These are phyloP conservation scores for Heliopora coerulea DNA, from an alignment of 92 coral and sea anemone genomes.

Conservation along the genomic window DNA sequence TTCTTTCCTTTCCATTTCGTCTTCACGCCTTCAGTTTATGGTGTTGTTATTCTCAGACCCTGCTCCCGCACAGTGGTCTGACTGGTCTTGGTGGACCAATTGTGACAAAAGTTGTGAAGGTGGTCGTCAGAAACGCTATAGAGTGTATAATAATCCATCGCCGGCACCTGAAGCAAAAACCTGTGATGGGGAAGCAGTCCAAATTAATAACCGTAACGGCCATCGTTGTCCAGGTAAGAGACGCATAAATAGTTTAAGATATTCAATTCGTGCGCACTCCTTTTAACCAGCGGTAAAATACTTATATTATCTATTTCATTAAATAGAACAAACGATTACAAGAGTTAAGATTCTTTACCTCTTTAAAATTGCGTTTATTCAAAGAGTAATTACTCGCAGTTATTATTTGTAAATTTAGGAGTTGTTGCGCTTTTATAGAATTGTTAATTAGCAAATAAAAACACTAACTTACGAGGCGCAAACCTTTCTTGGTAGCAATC, in stretches of 20 bases:
- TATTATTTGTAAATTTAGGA: too few species aligned
- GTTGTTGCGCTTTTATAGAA: too few species aligned
- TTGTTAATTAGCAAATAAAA: too few species aligned
- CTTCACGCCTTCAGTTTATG: neutral
- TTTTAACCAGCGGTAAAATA: neutral
- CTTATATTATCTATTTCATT: neutral
- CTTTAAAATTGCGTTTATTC: neutral
- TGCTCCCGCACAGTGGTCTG: constrained; percentile 28
- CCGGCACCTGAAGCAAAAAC: constrained; percentile 34
- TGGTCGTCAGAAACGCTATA: constrained; percentile 36
- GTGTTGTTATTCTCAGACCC: neutral
- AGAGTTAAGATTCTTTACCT: neutral
- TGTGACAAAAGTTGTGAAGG: constrained; percentile 30
- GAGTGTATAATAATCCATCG: constrained; percentile 43
- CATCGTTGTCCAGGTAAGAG: constrained; percentile 43
- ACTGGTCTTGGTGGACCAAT: constrained; percentile 36
- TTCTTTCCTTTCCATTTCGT: too few species aligned
- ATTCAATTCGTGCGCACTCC: too few species aligned
- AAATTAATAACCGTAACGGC: constrained; percentile 10
- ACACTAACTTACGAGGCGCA: too few species aligned
- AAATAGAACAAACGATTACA: neutral
- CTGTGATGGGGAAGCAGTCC: constrained; percentile 37
- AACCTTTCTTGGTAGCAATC: too few species aligned
- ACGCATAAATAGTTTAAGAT: too few species aligned
- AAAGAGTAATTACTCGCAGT: too few species aligned